Evolutionary conservation across 64 coral and sea anemone genomes (phyloP).

Genomic region (Montipora sp.): DNA sequence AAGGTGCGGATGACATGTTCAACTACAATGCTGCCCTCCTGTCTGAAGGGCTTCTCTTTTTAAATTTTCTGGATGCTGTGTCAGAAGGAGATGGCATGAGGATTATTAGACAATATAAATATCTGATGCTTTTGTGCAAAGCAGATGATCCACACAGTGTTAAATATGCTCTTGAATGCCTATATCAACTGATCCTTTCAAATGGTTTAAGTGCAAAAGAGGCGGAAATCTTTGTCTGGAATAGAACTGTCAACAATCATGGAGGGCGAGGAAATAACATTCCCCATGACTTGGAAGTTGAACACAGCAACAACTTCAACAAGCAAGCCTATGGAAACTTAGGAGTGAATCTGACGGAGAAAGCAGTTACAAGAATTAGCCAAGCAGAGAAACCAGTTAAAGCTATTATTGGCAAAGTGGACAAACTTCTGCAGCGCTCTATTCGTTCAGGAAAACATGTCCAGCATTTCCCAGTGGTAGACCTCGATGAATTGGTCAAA

Average conservation of each 20-base stretch:
- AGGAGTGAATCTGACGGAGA: slow-evolving; percentile 50
- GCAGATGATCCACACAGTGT: slow-evolving; percentile 42
- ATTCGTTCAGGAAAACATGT: slow-evolving; percentile 24
- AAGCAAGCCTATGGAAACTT: slow-evolving; percentile 59
- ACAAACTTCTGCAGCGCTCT: not conserved
- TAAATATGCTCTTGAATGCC: slow-evolving; percentile 59
- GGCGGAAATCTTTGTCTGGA: slow-evolving; percentile 46
- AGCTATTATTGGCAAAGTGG: not conserved
- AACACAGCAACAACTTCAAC: slow-evolving; percentile 56
- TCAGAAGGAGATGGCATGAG: slow-evolving; percentile 52
- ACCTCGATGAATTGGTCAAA: slow-evolving; percentile 21
- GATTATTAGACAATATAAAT: slow-evolving; percentile 60
- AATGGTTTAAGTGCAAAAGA: slow-evolving; percentile 32
- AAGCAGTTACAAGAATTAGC: slow-evolving; percentile 5
- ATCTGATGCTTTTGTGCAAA: slow-evolving; percentile 49
- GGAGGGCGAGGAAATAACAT: slow-evolving; percentile 9
- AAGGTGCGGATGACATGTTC: slow-evolving; percentile 39
- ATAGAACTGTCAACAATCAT: slow-evolving; percentile 55
- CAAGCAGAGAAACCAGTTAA: not conserved
- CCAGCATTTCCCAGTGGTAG: not conserved
- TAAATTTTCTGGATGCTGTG: slow-evolving; percentile 65
- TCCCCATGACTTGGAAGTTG: slow-evolving; percentile 62
- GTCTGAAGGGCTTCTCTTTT: slow-evolving; percentile 54
- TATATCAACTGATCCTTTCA: slow-evolving; percentile 18
- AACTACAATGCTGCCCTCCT: slow-evolving; percentile 57